A percentile compares a stretch with the other conserved stretches of the same genome.
phyloP scores from a whole-genome alignment of 2,797 vertebrate species.

The Tenualosa thibaudeaui region DNA sequence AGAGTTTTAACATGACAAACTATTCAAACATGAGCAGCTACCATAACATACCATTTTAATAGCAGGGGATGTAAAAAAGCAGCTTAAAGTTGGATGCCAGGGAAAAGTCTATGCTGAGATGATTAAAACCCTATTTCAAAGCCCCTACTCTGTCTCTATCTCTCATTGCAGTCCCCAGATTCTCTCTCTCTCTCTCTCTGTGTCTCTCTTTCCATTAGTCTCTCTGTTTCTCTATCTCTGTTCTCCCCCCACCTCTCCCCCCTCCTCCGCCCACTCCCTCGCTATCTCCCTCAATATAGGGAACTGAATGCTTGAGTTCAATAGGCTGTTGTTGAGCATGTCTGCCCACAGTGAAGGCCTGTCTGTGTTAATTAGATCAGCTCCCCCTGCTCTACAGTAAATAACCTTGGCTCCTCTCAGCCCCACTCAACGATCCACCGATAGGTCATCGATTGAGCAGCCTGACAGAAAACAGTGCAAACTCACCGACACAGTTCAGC shows the following conservation, averaged over 20 bases:
- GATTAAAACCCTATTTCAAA: neutral
- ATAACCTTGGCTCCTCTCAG: conserved; percentile 34
- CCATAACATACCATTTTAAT: neutral
- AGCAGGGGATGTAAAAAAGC: neutral
- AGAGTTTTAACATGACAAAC: neutral
- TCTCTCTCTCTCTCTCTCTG: neutral
- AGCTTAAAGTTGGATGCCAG: neutral
- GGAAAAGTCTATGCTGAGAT: neutral
- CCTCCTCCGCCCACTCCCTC: too few species aligned
- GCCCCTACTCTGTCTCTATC: neutral
- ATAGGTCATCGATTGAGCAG: conserved; percentile 47
- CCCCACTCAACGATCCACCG: conserved; percentile 33
- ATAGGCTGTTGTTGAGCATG: conserved; percentile 10
- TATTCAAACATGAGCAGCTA: neutral
- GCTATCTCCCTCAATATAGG: neutral
- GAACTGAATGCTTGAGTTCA: neutral
- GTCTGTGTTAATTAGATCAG: conserved; percentile 43
- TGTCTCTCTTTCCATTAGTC: neutral
- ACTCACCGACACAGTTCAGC: conserved; percentile 23
- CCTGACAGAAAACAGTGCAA: conserved; percentile 33
- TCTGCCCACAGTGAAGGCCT: conserved; percentile 25
- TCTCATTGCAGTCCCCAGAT: neutral
- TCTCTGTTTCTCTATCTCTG: neutral
- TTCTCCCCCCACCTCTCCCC: too few species aligned
- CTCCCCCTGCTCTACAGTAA: conserved; percentile 32